These are phyloP conservation scores for Cyphomyrus discorhynchus DNA, from an alignment of 2,113 vertebrate species.

Conservation along the genomic window DNA sequence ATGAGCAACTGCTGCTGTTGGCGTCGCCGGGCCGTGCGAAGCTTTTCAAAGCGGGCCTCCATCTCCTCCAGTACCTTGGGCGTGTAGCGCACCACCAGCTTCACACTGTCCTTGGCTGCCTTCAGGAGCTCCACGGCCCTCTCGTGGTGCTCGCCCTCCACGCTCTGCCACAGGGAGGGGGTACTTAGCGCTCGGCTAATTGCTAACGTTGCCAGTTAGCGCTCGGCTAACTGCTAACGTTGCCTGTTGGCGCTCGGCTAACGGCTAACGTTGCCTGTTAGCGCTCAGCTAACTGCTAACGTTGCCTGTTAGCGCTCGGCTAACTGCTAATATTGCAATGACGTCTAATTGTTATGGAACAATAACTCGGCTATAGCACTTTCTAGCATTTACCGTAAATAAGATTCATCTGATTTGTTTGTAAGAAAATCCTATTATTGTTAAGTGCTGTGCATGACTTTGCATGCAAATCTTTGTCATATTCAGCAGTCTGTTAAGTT, in stretches of 20 bases:
- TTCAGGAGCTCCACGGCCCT: slow-evolving; percentile 96
- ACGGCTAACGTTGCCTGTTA: background rate
- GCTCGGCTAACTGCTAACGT: background rate
- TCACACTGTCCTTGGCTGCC: slow-evolving; percentile 91
- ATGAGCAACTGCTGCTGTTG: slow-evolving; percentile 91
- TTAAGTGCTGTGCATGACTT: background rate
- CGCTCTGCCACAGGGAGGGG: slow-evolving; percentile 67
- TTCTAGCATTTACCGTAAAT: background rate
- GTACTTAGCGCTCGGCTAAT: background rate
- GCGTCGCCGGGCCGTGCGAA: slow-evolving; percentile 86
- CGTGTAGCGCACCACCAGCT: slow-evolving; percentile 96
- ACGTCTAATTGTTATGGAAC: background rate
- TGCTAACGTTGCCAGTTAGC: background rate
- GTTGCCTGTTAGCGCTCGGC: background rate
- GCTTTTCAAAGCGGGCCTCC: slow-evolving; percentile 98
- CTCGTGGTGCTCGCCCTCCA: slow-evolving; percentile 97
- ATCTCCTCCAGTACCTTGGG: slow-evolving; percentile 98
- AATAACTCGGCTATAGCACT: background rate
- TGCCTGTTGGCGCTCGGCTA: background rate
- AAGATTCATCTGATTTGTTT: background rate
- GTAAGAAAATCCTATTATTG: background rate
- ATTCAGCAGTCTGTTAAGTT: background rate
- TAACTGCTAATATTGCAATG: background rate
- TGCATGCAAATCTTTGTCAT: background rate
- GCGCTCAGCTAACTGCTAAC: background rate